These are phyloP conservation scores for Harpalus rubripes DNA, from an alignment of 2,888 invertebrate species.

Conservation along the genomic window DNA sequence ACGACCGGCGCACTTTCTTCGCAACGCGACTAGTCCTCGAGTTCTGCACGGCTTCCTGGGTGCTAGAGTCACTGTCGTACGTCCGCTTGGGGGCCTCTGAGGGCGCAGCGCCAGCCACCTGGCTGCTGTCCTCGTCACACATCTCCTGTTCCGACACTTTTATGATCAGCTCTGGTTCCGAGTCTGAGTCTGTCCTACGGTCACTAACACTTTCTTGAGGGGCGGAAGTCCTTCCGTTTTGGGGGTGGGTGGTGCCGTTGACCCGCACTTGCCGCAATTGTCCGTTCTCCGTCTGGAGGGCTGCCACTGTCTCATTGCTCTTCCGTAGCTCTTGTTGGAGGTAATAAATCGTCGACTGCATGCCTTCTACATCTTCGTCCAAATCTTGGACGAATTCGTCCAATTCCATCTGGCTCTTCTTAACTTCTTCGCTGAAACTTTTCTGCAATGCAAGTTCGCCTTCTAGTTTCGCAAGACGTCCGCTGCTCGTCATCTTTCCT, in stretches of 20 bases:
- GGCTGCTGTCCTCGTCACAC: constrained; percentile 69
- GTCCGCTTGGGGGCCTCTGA: constrained; percentile 69
- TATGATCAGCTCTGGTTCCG: constrained; percentile 75
- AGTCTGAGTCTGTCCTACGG: constrained; percentile 70
- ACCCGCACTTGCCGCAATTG: constrained; percentile 71
- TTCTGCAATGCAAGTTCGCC: constrained; percentile 96
- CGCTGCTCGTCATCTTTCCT: constrained; percentile 96
- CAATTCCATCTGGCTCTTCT: constrained; percentile 96
- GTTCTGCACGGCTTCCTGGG: constrained; percentile 74
- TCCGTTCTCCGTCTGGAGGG: constrained; percentile 82
- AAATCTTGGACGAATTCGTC: constrained; percentile 97
- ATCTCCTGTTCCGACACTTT: constrained; percentile 75
- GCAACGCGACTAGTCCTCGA: constrained; percentile 78
- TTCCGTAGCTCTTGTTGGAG: constrained; percentile 95
- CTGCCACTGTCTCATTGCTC: constrained; percentile 84
- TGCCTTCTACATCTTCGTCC: constrained; percentile 98
- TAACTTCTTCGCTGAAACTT: constrained; percentile 97
- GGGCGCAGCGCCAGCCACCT: constrained; percentile 20
- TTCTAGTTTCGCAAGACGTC: constrained; percentile 95
- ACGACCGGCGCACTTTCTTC: constrained; percentile 85
- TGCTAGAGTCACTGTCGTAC: constrained; percentile 78
- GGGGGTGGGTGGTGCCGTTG: constrained; percentile 67
- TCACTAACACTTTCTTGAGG: constrained; percentile 74
- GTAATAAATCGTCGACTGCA: constrained; percentile 98
- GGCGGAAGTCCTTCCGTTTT: constrained; percentile 40